phyloP scores from a whole-genome alignment of 2,888 invertebrate genomes.

The Elegia similella region DNA sequence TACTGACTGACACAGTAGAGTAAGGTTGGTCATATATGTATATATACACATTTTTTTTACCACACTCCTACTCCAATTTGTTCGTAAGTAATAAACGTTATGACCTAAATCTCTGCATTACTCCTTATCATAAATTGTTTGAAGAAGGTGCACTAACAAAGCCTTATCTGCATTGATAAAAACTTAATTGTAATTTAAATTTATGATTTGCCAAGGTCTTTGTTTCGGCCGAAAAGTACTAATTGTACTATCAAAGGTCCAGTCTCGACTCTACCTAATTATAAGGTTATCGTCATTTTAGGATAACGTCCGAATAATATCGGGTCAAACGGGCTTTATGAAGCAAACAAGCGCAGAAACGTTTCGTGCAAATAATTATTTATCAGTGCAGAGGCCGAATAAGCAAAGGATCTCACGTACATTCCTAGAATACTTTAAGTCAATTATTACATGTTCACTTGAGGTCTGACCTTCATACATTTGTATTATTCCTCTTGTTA shows the following conservation, averaged over 20 bases:
- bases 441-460: conserved; percentile 36
- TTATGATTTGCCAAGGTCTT: background rate
- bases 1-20: background rate
- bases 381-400: conserved; percentile 45
- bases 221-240: background rate
- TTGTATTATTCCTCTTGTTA: background rate
- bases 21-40: background rate
- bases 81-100: background rate
- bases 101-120: conserved; percentile 10
- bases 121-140: conserved; percentile 9
- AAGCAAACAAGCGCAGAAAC: conserved; percentile 14
- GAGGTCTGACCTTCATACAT: conserved; percentile 48
- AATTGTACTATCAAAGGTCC: conserved; percentile 9
- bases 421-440: conserved; percentile 60
- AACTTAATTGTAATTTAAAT: background rate
- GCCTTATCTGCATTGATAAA: conserved; percentile 15
- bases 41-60: background rate
- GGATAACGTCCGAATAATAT: background rate
- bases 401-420: conserved; percentile 55
- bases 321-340: conserved; percentile 2
- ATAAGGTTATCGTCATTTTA: background rate
- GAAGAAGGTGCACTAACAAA: conserved; percentile 5
- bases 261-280: conserved; percentile 4
- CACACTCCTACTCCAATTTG: background rate
- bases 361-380: conserved; percentile 59